Base-by-base conservation (phyloP, 2,888 invertebrate genomes). In the Zaprionus lineosus region DNA sequence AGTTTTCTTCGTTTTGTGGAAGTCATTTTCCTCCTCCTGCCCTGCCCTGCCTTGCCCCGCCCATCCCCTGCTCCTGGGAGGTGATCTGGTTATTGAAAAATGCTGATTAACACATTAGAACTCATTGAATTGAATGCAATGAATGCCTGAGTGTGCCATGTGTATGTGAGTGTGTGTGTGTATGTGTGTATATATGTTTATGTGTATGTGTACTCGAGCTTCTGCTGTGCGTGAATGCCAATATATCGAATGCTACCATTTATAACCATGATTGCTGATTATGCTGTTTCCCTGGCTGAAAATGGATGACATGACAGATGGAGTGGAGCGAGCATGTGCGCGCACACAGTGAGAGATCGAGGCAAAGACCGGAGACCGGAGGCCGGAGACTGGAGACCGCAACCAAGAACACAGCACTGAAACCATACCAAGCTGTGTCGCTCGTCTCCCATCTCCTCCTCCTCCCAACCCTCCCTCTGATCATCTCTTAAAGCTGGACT, bases 271-370 rank as follows among this genome's bases (percentile, higher is more conserved):
- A 84, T 83, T 77, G 84, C 87, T 88, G 87, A 87, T 87, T 84
- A 84, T 85, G 86, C 86, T 84, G 86, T 86, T 84, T 84, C 86
- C 71, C 69, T 74, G 73, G 71, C 84, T 71, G 79, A 73, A 76
- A 75, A 83, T 78, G 84, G 78, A 86, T 86, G 88, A 88, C 85
- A 87, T 88, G 87, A 87, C 87, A 87, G 87, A 87, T 88, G 87
- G 85, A 85, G 68, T 74, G 76, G 58, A 76, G 75, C 68, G 60
- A 18, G 77, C 72, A 76, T 79, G 76, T 74, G 79, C 69, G 74
- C 67, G 69, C 86, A 78, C 86, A 84, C 84, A 79, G 87, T 84
- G 76, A 71, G 33, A 12, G 21, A 29, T 8, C 16, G 8, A 8
- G 15, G 11, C 43, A 7, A 29, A 26, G 28, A 16, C 37, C 21